phyloP scores from a whole-genome alignment of 2,888 invertebrate species.

The Drosophila maculinotata region DNA sequence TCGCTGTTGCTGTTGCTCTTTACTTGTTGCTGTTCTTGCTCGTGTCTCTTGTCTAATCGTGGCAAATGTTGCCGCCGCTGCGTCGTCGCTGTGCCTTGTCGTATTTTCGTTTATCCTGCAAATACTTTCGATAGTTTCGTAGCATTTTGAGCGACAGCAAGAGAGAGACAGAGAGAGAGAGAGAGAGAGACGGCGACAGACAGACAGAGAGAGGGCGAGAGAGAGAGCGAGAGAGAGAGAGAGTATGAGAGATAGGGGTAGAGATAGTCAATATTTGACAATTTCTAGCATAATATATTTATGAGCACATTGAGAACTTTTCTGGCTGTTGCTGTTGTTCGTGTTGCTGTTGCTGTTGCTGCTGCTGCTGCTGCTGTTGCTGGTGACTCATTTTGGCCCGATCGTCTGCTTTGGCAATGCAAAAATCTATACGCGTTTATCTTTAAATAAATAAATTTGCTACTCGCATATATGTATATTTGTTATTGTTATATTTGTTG shows the following conservation, averaged over 20 bases:
- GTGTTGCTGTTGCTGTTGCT: constrained; percentile 26
- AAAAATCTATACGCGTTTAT: constrained; percentile 49
- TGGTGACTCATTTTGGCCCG: constrained; percentile 62
- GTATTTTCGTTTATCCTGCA: constrained; percentile 82
- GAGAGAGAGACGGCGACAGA: constrained; percentile 5
- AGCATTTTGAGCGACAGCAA: constrained; percentile 80
- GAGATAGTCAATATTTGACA: constrained; percentile 54
- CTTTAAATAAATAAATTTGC: constrained; percentile 56
- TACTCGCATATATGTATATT: constrained; percentile 39
- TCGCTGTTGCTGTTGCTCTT: constrained; percentile 23
- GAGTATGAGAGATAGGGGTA: constrained; percentile 24
- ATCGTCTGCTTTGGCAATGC: constrained; percentile 51
- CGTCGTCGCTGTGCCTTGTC: constrained; percentile 78
- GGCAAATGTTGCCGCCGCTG: constrained; percentile 70
- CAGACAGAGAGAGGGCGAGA: constrained; percentile 27
- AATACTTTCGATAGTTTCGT: constrained; percentile 81
- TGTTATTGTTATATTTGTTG: constrained; percentile 31
- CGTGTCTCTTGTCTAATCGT: constrained; percentile 52
- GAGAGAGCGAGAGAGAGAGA: constrained; percentile 33
- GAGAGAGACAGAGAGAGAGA: constrained; percentile 32
- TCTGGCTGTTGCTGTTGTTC: constrained; percentile 27
- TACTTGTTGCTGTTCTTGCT: constrained; percentile 23
- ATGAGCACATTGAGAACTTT: constrained; percentile 60
- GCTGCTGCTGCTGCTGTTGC: constrained; percentile 42
- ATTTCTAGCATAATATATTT: constrained; percentile 62